Evolutionary conservation across 2,888 invertebrate species (phyloP).

Genomic region (Sarcophaga variegata): DNA sequence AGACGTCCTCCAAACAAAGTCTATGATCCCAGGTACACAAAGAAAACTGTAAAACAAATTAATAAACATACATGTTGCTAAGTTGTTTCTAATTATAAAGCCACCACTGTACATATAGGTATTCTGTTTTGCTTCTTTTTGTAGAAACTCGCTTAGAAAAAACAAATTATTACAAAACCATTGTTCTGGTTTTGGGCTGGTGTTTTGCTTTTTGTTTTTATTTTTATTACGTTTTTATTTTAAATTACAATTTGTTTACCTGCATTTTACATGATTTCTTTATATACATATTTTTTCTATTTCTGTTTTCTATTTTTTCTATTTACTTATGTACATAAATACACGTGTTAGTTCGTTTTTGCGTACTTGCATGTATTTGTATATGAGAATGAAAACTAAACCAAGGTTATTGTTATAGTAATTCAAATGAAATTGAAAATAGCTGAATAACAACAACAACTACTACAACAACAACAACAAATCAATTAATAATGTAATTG

Average conservation of each 20-base stretch:
- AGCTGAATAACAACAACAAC: conserved; percentile 38
- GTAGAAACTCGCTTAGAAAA: conserved; percentile 48
- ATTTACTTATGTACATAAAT: background rate
- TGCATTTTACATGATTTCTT: background rate
- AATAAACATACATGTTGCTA: too few relatives aligned
- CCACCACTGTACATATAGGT: too few relatives aligned
- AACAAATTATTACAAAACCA: conserved; percentile 49
- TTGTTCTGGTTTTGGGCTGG: conserved; percentile 63
- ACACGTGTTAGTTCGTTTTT: background rate
- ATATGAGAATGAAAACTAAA: conserved; percentile 66
- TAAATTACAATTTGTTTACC: conserved; percentile 25
- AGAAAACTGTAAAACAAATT: too few relatives aligned
- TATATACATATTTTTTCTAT: background rate
- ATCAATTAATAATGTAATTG: background rate
- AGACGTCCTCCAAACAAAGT: too few relatives aligned
- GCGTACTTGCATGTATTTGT: conserved; percentile 6
- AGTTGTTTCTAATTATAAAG: too few relatives aligned
- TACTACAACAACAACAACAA: conserved; percentile 49
- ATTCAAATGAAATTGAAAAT: conserved; percentile 70
- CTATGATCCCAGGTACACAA: too few relatives aligned
- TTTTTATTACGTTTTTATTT: background rate
- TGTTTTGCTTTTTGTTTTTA: background rate
- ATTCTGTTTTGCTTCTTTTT: background rate
- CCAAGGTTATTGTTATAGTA: conserved; percentile 68
- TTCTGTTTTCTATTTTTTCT: background rate